Percentiles rank a stretch among this genome's conserved stretches.
Conservation (phyloP, 2,888 invertebrate genomes). For the Halocaridina rubra region DNA sequence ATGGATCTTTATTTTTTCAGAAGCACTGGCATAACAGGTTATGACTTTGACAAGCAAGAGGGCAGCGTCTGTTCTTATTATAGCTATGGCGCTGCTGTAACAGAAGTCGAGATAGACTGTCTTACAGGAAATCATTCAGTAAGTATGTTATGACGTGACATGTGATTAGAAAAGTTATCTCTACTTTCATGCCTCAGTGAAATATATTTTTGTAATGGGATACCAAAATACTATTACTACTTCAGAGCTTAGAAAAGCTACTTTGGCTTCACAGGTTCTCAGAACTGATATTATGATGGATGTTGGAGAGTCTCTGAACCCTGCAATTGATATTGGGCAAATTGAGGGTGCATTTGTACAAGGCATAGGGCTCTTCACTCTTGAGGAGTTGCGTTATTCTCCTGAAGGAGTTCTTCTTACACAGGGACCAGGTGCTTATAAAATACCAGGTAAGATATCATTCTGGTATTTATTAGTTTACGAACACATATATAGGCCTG, state of each 20-base stretch:
- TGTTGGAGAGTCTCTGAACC: slow-evolving; percentile 92
- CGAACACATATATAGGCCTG: too few relatives aligned
- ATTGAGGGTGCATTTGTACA: slow-evolving; percentile 95
- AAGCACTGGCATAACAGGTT: slow-evolving; percentile 78
- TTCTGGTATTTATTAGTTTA: too few relatives aligned
- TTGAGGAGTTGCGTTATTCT: slow-evolving; percentile 90
- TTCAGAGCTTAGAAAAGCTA: too few relatives aligned
- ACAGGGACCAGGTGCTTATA: slow-evolving; percentile 92
- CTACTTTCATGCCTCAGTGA: too few relatives aligned
- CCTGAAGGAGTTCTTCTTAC: slow-evolving; percentile 85
- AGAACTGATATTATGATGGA: slow-evolving; percentile 97
- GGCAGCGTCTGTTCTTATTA: slow-evolving; percentile 86
- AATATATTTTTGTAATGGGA: too few relatives aligned
- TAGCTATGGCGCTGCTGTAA: slow-evolving; percentile 86
- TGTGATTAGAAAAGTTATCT: too few relatives aligned
- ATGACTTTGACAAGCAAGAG: slow-evolving; percentile 77
- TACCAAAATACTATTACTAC: too few relatives aligned
- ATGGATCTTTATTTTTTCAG: too few relatives aligned
- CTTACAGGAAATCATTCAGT: slow-evolving; percentile 92
- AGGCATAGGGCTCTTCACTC: slow-evolving; percentile 90
- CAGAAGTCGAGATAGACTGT: slow-evolving; percentile 93
- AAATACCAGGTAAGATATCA: slow-evolving; percentile 80
- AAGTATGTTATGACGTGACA: too few relatives aligned
- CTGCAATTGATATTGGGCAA: slow-evolving; percentile 96
- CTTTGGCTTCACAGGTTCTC: slow-evolving; percentile 78